Base-by-base conservation (phyloP, 2,113 vertebrate genomes). In the Heterotis niloticus region DNA sequence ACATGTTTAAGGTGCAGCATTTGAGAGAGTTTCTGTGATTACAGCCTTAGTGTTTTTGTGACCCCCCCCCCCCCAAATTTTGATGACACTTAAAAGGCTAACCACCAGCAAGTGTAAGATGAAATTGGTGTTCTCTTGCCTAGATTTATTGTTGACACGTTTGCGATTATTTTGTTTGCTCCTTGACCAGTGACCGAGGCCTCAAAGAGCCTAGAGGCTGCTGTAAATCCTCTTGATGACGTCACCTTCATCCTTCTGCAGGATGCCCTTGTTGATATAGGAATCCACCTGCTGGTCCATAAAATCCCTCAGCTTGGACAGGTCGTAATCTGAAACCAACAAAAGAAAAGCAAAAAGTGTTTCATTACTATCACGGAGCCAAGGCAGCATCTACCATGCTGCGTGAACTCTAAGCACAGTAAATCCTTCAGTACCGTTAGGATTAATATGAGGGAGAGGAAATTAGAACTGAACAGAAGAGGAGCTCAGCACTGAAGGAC, bases 221-320 rank as follows among this genome's bases (percentile, higher is more conserved):
- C 96, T 91, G 81, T 98, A 99, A 86, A 99, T 99, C 82, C 96
- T 94, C 85, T 98, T 99, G 88, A 99, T 99, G 56, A 96, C 94
- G 18, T 95, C 93, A 0, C 96, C 98, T 79, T 99, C 97, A 59
- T 95, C 95, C 85, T 94, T 94, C 83, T 95, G 94, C 51, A 99
- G 94, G 88, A 99, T 98, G 86, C 98, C 98, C 84, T 98, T 97
- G 78, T 96, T 92, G 75, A 99, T 95, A 14, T 99, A 99, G 1
- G 92, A 89, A 73, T 99, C 96, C 14, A 97, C 95, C 87, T 99
- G 96, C 85, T 96, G 95, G 88, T 96, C 95, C 90, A 99, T 96
- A 93, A 98, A 97, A 86, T 97, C 95, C 82, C 94, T 95, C 91
- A 99, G 94, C 80, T 98, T 98, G 82, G 96, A 97, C 84, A 99